Evolutionary conservation across 2,888 invertebrate species (phyloP).

Genomic region (Baronia brevicornis): DNA sequence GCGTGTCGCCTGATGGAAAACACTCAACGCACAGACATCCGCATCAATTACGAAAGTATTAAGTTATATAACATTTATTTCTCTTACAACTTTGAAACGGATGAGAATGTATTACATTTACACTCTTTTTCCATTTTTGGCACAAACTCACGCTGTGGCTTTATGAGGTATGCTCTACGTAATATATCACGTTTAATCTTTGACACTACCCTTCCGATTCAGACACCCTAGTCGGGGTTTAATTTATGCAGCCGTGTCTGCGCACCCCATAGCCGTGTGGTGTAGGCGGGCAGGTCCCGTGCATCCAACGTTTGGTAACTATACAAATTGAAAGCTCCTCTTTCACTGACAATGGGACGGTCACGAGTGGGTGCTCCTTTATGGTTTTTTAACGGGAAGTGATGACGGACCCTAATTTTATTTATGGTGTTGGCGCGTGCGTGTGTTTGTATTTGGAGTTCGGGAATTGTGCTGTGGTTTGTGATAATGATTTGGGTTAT

Average conservation of each 20-base stretch:
- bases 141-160: too few species aligned
- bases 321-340: conserved; percentile 59
- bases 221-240: conserved; percentile 35
- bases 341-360: conserved; percentile 32
- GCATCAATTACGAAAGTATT: too few species aligned
- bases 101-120: too few species aligned
- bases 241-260: conserved; percentile 63
- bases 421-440: conserved; percentile 58
- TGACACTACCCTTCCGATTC: conserved; percentile 38
- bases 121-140: too few species aligned
- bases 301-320: conserved; percentile 36
- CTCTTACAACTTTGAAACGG: too few species aligned
- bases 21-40: conserved; percentile 15
- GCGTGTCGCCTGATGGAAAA: too few species aligned
- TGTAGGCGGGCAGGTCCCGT: conserved; percentile 33
- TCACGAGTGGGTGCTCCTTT: conserved; percentile 26
- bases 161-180: too few species aligned
- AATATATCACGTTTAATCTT: too few species aligned
- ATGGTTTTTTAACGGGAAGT: conserved; percentile 36
- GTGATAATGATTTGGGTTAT: background rate
- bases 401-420: conserved; percentile 55
- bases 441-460: conserved; percentile 30
- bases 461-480: conserved; percentile 2
- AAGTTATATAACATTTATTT: too few species aligned
- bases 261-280: conserved; percentile 30